These are phyloP conservation scores for Trochalopteron elliotii DNA, from an alignment of 2,113 vertebrate species.

Conservation along the genomic window DNA sequence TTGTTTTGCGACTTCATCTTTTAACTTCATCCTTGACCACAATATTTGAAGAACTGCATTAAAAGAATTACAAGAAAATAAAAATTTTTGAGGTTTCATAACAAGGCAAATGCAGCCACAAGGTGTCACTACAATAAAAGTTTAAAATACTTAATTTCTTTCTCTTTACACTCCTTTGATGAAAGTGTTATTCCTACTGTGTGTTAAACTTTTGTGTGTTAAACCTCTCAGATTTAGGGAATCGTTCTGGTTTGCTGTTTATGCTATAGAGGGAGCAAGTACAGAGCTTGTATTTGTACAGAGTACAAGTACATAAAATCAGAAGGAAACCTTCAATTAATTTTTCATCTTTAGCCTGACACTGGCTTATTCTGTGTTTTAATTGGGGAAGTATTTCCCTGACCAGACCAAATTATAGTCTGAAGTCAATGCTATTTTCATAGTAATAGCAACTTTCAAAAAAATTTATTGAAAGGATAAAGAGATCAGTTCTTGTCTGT, in stretches of 20 bases:
- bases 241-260: neutral
- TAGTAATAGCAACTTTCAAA: neutral
- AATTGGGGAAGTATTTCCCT: neutral
- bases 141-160: neutral
- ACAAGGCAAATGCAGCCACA: slow-evolving; percentile 63
- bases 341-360: neutral
- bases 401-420: neutral
- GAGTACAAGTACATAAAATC: neutral
- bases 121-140: slow-evolving; percentile 73
- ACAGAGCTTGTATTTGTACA: neutral
- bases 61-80: neutral
- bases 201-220: neutral
- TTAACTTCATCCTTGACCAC: neutral
- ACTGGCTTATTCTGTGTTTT: neutral
- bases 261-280: neutral
- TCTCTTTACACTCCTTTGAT: neutral
- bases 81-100: neutral
- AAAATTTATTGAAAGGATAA: neutral
- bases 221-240: neutral
- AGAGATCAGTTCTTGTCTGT: neutral
- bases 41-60: neutral
- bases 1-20: neutral
- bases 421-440: neutral
- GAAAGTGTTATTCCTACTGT: neutral
- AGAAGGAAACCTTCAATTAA: neutral